A percentile compares a stretch with the other conserved stretches of the same genome.
Conservation (phyloP, 2,888 invertebrate genomes). For the Matsumyia berberina region DNA sequence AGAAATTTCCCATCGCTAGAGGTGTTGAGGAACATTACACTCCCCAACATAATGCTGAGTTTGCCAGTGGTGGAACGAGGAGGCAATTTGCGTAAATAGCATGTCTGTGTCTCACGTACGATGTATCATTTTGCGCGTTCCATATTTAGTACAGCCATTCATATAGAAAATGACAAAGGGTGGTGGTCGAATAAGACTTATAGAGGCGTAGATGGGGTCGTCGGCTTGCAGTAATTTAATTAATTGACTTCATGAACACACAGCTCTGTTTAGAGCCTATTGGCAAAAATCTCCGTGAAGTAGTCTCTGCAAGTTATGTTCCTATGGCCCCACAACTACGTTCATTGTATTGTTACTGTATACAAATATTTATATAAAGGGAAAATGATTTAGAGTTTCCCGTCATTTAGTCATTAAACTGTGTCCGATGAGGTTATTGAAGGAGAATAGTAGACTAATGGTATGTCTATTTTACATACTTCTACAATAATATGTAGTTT, state of each 20-base stretch:
- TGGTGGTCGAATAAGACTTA: constrained; percentile 20
- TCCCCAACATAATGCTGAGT: constrained; percentile 33
- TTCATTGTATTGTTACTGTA: too few relatives aligned
- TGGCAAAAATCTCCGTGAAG: constrained; percentile 51
- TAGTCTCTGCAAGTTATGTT: constrained; percentile 23
- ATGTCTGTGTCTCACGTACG: constrained; percentile 56
- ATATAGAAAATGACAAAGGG: constrained; percentile 6
- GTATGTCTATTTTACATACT: too few relatives aligned
- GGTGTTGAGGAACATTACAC: constrained; percentile 36
- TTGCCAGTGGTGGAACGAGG: constrained; percentile 7
- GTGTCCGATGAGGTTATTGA: background rate
- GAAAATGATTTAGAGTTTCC: constrained; percentile 48
- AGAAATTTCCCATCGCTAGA: background rate
- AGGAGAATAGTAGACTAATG: too few relatives aligned
- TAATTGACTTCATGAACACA: constrained; percentile 65
- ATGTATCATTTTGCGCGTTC: constrained; percentile 64
- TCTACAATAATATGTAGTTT: too few relatives aligned
- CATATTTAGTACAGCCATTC: constrained; percentile 37
- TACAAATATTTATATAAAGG: constrained; percentile 60
- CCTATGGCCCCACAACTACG: background rate
- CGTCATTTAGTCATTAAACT: constrained; percentile 18
- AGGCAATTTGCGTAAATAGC: constrained; percentile 53
- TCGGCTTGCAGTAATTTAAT: constrained; percentile 63
- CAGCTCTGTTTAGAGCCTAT: constrained; percentile 25
- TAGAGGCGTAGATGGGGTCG: constrained; percentile 47